Percentiles rank a stretch among this genome's conserved stretches.
Conservation (phyloP, 2,888 invertebrate species). For the Scrobipalpa atriplicella region DNA sequence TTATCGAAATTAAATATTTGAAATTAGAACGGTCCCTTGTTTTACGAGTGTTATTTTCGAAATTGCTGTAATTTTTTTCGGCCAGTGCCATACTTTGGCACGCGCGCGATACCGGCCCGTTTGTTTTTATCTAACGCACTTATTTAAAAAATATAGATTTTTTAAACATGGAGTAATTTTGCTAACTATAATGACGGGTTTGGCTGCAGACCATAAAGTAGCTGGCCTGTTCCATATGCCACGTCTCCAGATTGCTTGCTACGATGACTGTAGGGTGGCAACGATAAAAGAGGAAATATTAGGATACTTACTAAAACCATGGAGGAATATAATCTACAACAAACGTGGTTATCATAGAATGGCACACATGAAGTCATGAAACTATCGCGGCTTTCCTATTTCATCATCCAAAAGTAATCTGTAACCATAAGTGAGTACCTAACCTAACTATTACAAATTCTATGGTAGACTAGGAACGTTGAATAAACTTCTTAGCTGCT, state of each 20-base stretch:
- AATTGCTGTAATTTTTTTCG: conserved; percentile 30
- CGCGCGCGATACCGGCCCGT: conserved; percentile 22
- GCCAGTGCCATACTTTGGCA: conserved; percentile 31
- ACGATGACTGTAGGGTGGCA: conserved; percentile 42
- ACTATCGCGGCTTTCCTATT: too few relatives aligned
- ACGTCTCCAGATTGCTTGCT: conserved; percentile 44
- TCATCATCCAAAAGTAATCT: too few relatives aligned
- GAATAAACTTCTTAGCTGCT: too few relatives aligned
- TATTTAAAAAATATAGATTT: not conserved
- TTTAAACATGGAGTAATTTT: conserved; percentile 36
- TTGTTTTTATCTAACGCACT: conserved; percentile 34
- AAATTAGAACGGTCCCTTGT: conserved; percentile 27
- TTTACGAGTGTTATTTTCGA: conserved; percentile 7
- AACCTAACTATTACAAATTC: too few relatives aligned
- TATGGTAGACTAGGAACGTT: too few relatives aligned
- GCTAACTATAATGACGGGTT: conserved; percentile 45
- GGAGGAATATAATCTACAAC: too few relatives aligned
- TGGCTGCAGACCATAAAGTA: conserved; percentile 48
- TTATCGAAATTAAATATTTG: conserved; percentile 31
- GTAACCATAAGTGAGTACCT: too few relatives aligned
- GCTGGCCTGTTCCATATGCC: conserved; percentile 56
- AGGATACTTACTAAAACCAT: not conserved
- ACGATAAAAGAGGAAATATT: conserved; percentile 3
- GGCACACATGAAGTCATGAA: too few relatives aligned
- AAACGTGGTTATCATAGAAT: too few relatives aligned